Base-by-base conservation (phyloP, 2,797 vertebrate genomes). In the Iguana delicatissima region DNA sequence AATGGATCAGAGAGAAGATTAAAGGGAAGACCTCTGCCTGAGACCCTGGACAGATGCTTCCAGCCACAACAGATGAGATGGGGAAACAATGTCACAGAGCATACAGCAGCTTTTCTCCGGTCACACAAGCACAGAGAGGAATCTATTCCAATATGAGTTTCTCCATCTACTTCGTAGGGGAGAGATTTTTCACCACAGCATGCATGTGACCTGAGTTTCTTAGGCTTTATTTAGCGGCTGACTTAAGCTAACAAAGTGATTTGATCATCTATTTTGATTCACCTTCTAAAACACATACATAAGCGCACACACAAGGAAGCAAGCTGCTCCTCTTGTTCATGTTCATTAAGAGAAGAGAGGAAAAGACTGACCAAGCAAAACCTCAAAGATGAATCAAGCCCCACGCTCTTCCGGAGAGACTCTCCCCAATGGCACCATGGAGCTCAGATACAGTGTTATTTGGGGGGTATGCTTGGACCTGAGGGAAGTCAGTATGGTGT, bases 221-320 rank as follows among this genome's bases (percentile, higher is more conserved):
- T 77, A 12, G 57, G 42, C 22, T 89, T 89, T 38, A 57, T 52
- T 84, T 84, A 76, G 80, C 42, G 64, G 88, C 42, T 50, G 29
- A 84, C 32, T 89, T 77, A 12, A 81, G 79, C 64, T 64, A 67
- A 38, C 62, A 55, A 57, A 20, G 42, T 77, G 72, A 84, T 84
- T 84, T 84, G 67, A 89, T 89, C 84, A 84, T 3, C 77, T 55
- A 35, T 35, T 89, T 67, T 73, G 38, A 84, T 84, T 79, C 84
- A 77, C 42, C 18, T 50, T 14, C 52, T n/a, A 5, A 14, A 74
- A 73, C 52, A 55, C 50, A 26, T 1, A 64, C 67, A 85, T 1
- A 80, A 46, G 42, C 1, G 12, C 1, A 59, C 32, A 50, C 10
- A 35, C n/a, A 24, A n/a, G 50, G 18, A 73, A 72, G 83, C 14